Base-by-base conservation (phyloP, 2,113 vertebrate genomes). In the Aptenodytes patagonicus region DNA sequence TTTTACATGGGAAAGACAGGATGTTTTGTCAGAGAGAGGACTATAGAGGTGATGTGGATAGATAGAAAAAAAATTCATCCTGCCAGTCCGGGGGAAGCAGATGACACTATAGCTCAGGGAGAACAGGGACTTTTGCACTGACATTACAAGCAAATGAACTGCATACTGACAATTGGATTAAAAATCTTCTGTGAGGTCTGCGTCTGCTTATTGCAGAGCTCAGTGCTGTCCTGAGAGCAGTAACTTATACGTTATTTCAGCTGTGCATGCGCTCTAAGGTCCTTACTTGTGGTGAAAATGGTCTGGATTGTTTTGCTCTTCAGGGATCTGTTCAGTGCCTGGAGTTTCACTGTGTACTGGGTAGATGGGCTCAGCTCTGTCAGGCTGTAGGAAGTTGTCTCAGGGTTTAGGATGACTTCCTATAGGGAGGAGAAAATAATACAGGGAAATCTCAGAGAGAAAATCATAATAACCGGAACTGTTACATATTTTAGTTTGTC, bases 211-310 rank as follows among this genome's bases (percentile, higher is more conserved):
- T 6, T 72, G 38, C 78, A 90, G 78, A 91, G 51, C 70, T 85
- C 73, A 72, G 54, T 34, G 36, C 24, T 71, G 58, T 13, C 68
- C 80, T 6, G 2, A 68, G 28, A 64, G 54, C 34, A 69, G 20
- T 16, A 17, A 69, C 17, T 47, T 17, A 1, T 26, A 46, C 6
- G 19, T 47, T 52, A 61, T 49, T 91, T 90, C 8, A 49, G 42
- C 55, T 78, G 36, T 29, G 40, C 1, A 17, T 3, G 17, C 11
- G 20, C 26, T 89, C 12, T 25, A 2, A 69, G 15, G 51, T 36
- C 79, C 99, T 98, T 98, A 99, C 99, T 99, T 97, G 99, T 99
- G 90, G 98, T 99, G 97, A 99, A 99, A 84, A 97, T 17, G 2
- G 98, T 98, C 62, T 98, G 98, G 96, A 99, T 98, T 2, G 96